Percentiles rank a stretch among this genome's conserved stretches.
These are phyloP conservation scores for Cryptoleucopteryx plumbea DNA, from an alignment of 2,113 vertebrate species.

Conservation along the genomic window DNA sequence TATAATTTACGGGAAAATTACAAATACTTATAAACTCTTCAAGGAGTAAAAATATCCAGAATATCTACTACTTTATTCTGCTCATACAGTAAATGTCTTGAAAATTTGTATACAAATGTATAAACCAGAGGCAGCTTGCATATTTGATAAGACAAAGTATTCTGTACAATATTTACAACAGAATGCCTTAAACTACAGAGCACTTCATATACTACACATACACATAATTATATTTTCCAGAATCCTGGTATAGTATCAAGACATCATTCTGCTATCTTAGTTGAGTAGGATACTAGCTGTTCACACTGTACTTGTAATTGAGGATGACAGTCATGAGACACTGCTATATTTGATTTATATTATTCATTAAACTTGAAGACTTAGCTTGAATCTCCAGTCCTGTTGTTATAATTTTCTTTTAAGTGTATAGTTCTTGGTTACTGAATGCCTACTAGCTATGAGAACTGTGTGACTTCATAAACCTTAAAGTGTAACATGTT, in stretches of 20 bases:
- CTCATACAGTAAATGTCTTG: background rate
- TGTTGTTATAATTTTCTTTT: background rate
- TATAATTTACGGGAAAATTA: background rate
- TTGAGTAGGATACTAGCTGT: background rate
- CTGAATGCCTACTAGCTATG: background rate
- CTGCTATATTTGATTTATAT: background rate
- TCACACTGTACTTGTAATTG: background rate
- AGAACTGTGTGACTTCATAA: background rate
- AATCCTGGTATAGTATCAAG: background rate
- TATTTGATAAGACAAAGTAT: background rate
- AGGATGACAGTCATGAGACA: background rate
- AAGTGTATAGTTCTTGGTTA: background rate
- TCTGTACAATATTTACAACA: background rate
- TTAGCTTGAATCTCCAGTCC: background rate
- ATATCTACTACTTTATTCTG: background rate
- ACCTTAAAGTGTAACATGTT: background rate
- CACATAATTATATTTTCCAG: background rate
- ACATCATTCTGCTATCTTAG: background rate
- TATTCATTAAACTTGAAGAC: background rate
- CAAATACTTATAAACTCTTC: background rate
- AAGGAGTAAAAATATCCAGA: background rate
- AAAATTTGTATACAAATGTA: background rate
- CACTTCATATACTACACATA: background rate
- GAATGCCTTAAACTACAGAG: background rate
- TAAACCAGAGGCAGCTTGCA: background rate